Evolutionary conservation across 2,888 invertebrate genomes (phyloP).

Genomic region (Byasa hedistus): DNA sequence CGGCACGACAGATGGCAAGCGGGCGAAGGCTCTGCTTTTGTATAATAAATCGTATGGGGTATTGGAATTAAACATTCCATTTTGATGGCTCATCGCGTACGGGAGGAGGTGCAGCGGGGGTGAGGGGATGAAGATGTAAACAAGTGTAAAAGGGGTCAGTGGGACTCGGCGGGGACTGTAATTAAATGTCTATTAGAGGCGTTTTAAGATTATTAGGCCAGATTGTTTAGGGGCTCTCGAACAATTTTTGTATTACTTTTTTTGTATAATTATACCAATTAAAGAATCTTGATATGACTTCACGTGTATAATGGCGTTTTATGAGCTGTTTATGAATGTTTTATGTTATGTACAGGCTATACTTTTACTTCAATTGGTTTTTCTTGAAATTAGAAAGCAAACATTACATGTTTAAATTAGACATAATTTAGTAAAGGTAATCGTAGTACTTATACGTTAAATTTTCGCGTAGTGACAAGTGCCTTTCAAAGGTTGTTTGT

Average conservation of each 20-base stretch:
- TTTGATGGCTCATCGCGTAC: slow-evolving; percentile 74
- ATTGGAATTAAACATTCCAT: slow-evolving; percentile 78
- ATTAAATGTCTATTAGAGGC: slow-evolving; percentile 77
- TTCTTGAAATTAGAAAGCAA: no score
- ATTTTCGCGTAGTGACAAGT: slow-evolving; percentile 61
- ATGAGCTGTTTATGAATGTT: slow-evolving; percentile 6
- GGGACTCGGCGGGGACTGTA: slow-evolving; percentile 65
- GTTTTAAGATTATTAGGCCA: slow-evolving; percentile 71
- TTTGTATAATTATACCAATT: slow-evolving; percentile 59
- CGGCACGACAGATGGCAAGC: slow-evolving; percentile 80
- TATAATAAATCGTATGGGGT: slow-evolving; percentile 77
- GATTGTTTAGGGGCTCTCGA: slow-evolving; percentile 60
- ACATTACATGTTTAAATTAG: neutral
- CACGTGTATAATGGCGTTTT: slow-evolving; percentile 37
- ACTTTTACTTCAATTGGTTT: no score
- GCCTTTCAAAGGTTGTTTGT: slow-evolving; percentile 35
- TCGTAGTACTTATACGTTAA: neutral
- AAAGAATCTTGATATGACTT: slow-evolving; percentile 50
- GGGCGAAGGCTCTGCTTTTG: slow-evolving; percentile 70
- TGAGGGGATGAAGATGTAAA: slow-evolving; percentile 77
- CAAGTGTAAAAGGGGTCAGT: slow-evolving; percentile 80
- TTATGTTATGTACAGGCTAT: neutral
- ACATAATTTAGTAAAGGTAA: neutral
- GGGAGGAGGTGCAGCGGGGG: slow-evolving; percentile 54
- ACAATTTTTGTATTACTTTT: slow-evolving; percentile 46